A percentile compares a stretch with the other conserved stretches of the same genome.
These are phyloP conservation scores for Meliscaeva auricollis DNA, from an alignment of 2,888 invertebrate species.

Conservation along the genomic window DNA sequence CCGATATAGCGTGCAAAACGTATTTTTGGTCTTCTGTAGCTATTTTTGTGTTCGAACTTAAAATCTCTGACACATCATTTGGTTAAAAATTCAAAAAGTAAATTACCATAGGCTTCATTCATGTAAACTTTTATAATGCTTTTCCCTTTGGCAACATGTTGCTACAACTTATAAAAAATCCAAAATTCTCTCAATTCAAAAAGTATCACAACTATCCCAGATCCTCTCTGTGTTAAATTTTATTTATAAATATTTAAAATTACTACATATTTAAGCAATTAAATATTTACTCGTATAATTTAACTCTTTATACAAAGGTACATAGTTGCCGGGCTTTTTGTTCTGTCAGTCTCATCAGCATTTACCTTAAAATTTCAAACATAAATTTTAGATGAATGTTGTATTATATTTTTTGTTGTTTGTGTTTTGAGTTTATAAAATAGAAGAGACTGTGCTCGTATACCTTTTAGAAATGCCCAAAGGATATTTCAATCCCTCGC, in stretches of 20 bases:
- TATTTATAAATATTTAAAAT: slow-evolving; percentile 9
- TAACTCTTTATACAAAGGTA: neutral
- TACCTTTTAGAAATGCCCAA: slow-evolving; percentile 4
- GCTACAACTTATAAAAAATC: too few relatives aligned
- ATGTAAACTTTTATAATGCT: too few relatives aligned
- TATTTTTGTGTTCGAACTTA: too few relatives aligned
- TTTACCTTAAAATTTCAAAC: slow-evolving; percentile 28
- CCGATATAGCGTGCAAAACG: too few relatives aligned
- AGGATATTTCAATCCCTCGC: slow-evolving; percentile 20
- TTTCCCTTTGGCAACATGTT: too few relatives aligned
- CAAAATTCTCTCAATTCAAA: too few relatives aligned
- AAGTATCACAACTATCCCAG: too few relatives aligned
- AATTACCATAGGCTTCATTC: too few relatives aligned
- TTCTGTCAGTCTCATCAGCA: slow-evolving; percentile 15
- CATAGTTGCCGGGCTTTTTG: neutral
- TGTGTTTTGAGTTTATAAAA: neutral
- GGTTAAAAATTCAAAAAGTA: too few relatives aligned
- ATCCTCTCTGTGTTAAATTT: neutral
- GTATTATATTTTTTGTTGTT: neutral
- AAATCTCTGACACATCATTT: too few relatives aligned
- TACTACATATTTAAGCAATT: neutral
- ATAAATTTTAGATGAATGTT: slow-evolving; percentile 27
- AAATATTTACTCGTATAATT: slow-evolving; percentile 32
- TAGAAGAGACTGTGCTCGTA: neutral
- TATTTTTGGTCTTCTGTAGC: too few relatives aligned